Evolutionary conservation across 2,797 vertebrate genomes (phyloP).

Genomic region (Leucoraja ocellata): DNA sequence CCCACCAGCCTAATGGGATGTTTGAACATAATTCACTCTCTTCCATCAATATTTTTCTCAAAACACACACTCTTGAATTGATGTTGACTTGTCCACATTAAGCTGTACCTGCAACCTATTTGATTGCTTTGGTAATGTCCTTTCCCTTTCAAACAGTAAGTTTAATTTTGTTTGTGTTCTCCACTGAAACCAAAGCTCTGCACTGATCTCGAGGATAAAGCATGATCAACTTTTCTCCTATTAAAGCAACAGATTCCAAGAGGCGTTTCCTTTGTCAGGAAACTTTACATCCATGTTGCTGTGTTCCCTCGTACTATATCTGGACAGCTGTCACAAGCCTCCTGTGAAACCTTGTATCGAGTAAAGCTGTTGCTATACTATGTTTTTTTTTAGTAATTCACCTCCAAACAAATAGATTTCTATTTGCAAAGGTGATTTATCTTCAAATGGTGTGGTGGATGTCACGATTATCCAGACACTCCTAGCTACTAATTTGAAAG

Average conservation of each 20-base stretch:
- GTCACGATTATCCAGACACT: background rate
- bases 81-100: background rate
- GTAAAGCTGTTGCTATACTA: background rate
- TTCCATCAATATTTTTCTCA: background rate
- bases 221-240: background rate
- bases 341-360: background rate
- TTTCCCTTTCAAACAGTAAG: background rate
- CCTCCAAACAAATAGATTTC: background rate
- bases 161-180: background rate
- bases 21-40: too few species aligned
- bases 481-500: background rate
- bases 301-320: background rate
- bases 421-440: background rate
- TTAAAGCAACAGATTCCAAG: background rate
- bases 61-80: background rate
- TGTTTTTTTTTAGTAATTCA: background rate
- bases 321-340: background rate
- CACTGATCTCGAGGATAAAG: background rate
- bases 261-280: background rate
- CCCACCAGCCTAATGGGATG: too few species aligned
- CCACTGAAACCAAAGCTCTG: background rate
- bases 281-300: background rate
- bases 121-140: background rate
- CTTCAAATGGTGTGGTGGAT: background rate
- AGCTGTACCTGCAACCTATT: background rate